phyloP scores from a whole-genome alignment of 2,888 invertebrate species.

The Harpalus rubripes region DNA sequence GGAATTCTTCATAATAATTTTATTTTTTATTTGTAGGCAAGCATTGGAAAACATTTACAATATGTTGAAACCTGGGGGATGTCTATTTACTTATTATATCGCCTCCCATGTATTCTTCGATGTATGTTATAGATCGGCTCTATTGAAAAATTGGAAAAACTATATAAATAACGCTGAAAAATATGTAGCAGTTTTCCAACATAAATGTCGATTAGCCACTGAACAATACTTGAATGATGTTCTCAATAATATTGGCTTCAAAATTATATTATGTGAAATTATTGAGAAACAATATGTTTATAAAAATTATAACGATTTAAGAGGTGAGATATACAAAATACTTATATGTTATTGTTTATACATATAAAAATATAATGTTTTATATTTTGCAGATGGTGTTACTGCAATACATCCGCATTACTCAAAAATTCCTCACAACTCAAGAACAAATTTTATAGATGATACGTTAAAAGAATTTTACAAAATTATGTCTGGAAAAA shows the following conservation, averaged over 20 bases:
- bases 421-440: background rate
- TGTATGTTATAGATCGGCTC: conserved; percentile 82
- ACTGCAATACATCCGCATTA: background rate
- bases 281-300: background rate
- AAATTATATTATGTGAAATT: background rate
- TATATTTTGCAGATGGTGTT: background rate
- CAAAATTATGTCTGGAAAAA: conserved; percentile 76
- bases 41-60: conserved; percentile 84
- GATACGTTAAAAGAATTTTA: conserved; percentile 69
- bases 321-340: background rate
- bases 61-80: conserved; percentile 84
- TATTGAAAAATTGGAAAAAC: conserved; percentile 79
- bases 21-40: conserved; percentile 76
- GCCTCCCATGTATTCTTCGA: conserved; percentile 85
- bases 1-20: background rate
- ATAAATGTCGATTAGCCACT: conserved; percentile 77
- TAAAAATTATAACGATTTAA: background rate
- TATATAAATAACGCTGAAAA: conserved; percentile 84
- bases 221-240: conserved; percentile 76
- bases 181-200: conserved; percentile 85
- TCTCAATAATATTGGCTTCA: background rate
- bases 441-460: background rate
- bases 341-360: too few species aligned
- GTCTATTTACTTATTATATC: conserved; percentile 84
- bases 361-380: background rate